Evolutionary conservation across 1,140 invertebrate species (phyloP), one percentile per base, ranked within the genome.

Genomic region (Chelonus insularis): DNA sequence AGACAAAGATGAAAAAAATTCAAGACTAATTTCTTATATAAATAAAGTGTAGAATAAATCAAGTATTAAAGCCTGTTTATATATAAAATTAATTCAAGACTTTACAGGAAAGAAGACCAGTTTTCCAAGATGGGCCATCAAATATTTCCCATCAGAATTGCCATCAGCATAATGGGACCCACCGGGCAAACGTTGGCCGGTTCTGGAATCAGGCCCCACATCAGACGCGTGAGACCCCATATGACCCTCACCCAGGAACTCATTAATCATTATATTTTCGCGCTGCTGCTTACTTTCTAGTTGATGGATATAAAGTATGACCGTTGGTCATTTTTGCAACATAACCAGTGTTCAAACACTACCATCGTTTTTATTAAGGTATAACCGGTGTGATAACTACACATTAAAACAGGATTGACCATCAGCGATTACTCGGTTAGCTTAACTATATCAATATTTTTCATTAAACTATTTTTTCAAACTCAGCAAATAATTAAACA

Each of bases 181-280:
- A 43, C 8, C 51, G 52, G 29, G 23, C 37, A 25, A 57, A 60
- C 66, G 70, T 76, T 16, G 57, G 57, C 75, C 74, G 73, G 72
- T 76, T 76, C 72, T 69, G 70, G 74, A 75, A 77, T 69, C 71
- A 73, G 74, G 67, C 73, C 58, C 37, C 12, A 9, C 37, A 60
- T 52, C 32, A 11, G 4, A 34, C 29, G 23, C 37, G 37, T 56
- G 54, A 43, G 54, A 56, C 54, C 23, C 39, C 71, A 68, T 72
- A 9, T 55, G 62, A 41, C 57, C 57, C 51, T 60, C 39, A 41
- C 47, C 34, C 32, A 37, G 25, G 37, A 36, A 21, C 41, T 65
- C 70, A 75, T 77, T 74, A 76, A 77, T 77, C 75, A 77, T 75
- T 75, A 75, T 72, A 76, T 74, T 76, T 72, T 65, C 60, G 57